These are phyloP conservation scores for Montipora efflorescens DNA, from an alignment of 64 coral and sea anemone species.

Conservation along the genomic window DNA sequence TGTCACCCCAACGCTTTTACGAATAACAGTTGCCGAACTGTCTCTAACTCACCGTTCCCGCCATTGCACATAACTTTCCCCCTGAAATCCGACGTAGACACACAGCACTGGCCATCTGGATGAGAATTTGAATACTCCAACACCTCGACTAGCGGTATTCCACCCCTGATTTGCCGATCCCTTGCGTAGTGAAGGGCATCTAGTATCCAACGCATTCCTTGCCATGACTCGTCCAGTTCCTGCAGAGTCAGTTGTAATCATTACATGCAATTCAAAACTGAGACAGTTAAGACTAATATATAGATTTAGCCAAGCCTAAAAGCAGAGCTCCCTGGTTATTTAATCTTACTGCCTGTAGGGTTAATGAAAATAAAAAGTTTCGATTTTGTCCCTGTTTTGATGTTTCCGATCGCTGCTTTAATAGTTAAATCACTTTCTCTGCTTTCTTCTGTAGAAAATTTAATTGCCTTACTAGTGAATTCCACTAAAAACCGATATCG, in stretches of 20 bases:
- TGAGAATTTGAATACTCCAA: conserved; percentile 75
- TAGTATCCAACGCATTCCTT: conserved; percentile 99
- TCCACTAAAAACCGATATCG: too few relatives aligned
- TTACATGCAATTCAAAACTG: too few relatives aligned
- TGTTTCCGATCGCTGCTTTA: too few relatives aligned
- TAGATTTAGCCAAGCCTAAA: too few relatives aligned
- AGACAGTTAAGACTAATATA: too few relatives aligned
- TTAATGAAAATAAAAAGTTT: too few relatives aligned
- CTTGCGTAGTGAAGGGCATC: conserved; percentile 94
- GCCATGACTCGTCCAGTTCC: conserved; percentile 98
- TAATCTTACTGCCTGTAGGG: too few relatives aligned
- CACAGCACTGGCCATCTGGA: conserved; percentile 49
- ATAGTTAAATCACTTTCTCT: too few relatives aligned
- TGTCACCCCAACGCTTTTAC: not conserved
- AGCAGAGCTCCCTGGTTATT: too few relatives aligned
- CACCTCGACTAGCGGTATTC: conserved; percentile 97
- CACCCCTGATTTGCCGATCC: conserved; percentile 93
- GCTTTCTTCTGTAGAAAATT: too few relatives aligned
- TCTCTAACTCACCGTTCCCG: not conserved
- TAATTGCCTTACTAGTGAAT: too few relatives aligned
- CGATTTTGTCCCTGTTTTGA: too few relatives aligned
- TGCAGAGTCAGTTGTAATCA: not conserved
- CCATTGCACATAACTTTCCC: conserved; percentile 58
- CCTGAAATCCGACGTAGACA: conserved; percentile 25
- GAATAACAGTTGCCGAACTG: not conserved